phyloP scores from a whole-genome alignment of 2,888 invertebrate species.

The Alcis repandata region DNA sequence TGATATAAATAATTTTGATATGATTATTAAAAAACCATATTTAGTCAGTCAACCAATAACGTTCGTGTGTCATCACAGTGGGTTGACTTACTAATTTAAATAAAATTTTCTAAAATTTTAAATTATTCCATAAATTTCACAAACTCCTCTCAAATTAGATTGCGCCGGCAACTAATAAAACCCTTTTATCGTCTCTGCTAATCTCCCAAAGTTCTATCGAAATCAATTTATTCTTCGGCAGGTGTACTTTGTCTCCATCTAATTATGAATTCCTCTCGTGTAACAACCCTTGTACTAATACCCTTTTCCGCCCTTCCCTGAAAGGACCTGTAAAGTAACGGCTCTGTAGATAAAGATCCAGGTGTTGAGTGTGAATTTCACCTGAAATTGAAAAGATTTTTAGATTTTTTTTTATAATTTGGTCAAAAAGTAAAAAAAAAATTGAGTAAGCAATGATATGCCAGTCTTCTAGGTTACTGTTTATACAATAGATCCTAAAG shows the following conservation, averaged over 20 bases:
- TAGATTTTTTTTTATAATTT: background rate
- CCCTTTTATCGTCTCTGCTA: background rate
- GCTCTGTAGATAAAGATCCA: background rate
- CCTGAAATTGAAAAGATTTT: background rate
- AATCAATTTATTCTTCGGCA: conserved; percentile 19
- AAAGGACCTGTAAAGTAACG: conserved; percentile 16
- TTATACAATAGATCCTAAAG: no score
- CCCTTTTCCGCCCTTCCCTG: conserved; percentile 19
- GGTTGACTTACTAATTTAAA: no score
- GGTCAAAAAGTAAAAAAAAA: no score
- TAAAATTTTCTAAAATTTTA: no score
- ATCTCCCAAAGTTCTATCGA: conserved; percentile 6
- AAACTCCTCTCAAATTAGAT: background rate
- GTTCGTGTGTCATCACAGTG: no score
- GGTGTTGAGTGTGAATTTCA: background rate
- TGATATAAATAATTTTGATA: no score
- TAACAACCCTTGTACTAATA: conserved; percentile 24
- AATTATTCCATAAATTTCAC: background rate
- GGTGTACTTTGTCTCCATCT: background rate
- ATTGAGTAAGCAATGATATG: no score
- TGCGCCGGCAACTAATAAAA: background rate
- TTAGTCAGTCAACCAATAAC: no score
- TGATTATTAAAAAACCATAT: no score
- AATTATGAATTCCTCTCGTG: conserved; percentile 25
- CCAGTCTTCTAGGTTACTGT: no score